These are phyloP conservation scores for Rallus crepitans DNA, from an alignment of 2,797 vertebrate species.

Conservation along the genomic window DNA sequence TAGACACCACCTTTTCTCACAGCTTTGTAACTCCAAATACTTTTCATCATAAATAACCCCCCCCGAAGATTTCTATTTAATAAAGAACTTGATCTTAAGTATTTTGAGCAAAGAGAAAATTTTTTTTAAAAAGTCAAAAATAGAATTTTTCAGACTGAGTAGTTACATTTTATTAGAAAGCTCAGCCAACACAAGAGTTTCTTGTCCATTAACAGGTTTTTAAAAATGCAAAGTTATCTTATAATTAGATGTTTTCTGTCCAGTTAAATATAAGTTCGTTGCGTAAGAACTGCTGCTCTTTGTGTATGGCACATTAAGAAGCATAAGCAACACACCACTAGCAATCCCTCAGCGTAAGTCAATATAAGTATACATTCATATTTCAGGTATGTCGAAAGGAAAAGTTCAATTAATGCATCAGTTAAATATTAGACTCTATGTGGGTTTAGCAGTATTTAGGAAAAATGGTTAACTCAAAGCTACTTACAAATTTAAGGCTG, in stretches of 20 bases:
- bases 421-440: not conserved
- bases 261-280: not conserved
- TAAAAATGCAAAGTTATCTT: not conserved
- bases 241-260: not conserved
- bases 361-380: not conserved
- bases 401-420: not conserved
- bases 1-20: not conserved
- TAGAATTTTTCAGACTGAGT: not conserved
- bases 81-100: not conserved
- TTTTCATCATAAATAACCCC: not conserved
- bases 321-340: not conserved
- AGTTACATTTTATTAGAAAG: not conserved
- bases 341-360: not conserved
- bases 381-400: not conserved
- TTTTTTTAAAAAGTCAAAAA: not conserved
- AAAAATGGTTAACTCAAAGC: not conserved
- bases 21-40: not conserved
- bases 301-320: not conserved
- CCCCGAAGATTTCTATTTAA: not conserved
- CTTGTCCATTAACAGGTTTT: not conserved
- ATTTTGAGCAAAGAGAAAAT: not conserved
- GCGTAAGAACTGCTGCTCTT: not conserved
- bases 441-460: not conserved
- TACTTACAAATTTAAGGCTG: not conserved
- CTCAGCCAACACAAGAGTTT: not conserved